A percentile compares a stretch with the other conserved stretches of the same genome.
phyloP scores from a whole-genome alignment of 2,797 vertebrate genomes.

The Acridotheres tristis region DNA sequence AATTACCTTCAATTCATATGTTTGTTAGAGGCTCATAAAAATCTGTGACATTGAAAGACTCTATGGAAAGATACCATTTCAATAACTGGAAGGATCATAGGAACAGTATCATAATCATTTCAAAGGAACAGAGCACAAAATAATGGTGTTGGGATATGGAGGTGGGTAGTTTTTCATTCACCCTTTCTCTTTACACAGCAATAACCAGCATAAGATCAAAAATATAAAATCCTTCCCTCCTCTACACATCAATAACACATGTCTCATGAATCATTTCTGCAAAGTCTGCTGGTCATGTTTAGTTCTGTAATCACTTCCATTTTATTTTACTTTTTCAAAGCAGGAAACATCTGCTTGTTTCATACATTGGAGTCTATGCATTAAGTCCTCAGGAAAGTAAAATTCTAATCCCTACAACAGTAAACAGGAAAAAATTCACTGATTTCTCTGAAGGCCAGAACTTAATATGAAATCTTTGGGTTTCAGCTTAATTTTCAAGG shows the following conservation, averaged over 20 bases:
- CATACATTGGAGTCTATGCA: background rate
- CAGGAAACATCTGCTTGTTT: background rate
- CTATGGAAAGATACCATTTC: background rate
- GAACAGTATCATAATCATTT: conserved; percentile 10
- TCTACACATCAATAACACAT: background rate
- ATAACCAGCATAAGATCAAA: background rate
- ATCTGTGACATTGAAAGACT: background rate
- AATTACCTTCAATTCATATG: conserved; percentile 30
- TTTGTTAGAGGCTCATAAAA: background rate
- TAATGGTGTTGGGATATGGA: background rate
- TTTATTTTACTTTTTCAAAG: background rate
- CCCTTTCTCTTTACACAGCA: background rate
- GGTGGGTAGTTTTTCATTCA: background rate
- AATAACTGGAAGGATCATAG: background rate
- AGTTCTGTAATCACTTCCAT: background rate
- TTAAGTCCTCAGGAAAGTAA: background rate
- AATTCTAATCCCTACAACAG: background rate
- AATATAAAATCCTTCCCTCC: background rate
- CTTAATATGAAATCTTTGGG: background rate
- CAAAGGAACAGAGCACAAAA: conserved; percentile 19
- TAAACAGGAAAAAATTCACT: background rate
- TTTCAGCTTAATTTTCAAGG: background rate
- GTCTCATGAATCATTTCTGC: background rate
- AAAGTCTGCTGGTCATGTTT: background rate
- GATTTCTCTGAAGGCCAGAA: background rate